A percentile compares a stretch with the other conserved stretches of the same genome.
These are phyloP conservation scores for Teinopalpus imperialis DNA, from an alignment of 2,888 invertebrate species.

Conservation along the genomic window DNA sequence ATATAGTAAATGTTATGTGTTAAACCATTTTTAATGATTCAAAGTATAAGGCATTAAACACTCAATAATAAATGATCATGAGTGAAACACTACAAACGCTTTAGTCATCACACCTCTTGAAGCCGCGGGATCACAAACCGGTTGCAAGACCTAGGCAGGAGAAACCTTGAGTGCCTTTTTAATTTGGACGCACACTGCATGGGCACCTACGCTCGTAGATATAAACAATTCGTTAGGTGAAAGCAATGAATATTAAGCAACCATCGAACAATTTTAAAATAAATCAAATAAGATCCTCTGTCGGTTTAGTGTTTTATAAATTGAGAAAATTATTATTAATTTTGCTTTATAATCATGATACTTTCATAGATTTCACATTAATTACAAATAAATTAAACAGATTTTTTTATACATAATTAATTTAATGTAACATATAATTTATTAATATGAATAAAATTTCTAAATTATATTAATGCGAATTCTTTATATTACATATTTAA, in stretches of 20 bases:
- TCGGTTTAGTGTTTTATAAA: not conserved
- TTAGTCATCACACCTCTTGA: constrained; percentile 67
- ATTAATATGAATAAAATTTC: no score
- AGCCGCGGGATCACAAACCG: constrained; percentile 62
- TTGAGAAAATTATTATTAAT: not conserved
- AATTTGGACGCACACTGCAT: constrained; percentile 57
- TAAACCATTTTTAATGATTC: constrained; percentile 32
- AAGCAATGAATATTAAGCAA: constrained; percentile 77
- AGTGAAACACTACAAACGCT: constrained; percentile 51
- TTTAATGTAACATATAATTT: no score
- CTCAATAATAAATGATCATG: constrained; percentile 4
- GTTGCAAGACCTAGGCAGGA: constrained; percentile 34
- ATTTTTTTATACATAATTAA: no score
- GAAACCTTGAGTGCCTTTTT: constrained; percentile 43
- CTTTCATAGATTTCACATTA: not conserved
- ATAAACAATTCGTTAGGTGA: constrained; percentile 72
- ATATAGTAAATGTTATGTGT: no score
- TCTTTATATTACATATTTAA: no score
- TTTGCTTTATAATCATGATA: not conserved
- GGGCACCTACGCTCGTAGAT: constrained; percentile 60
- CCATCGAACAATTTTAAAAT: constrained; percentile 67
- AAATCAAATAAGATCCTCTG: constrained; percentile 2
- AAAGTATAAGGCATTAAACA: constrained; percentile 33
- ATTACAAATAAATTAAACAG: no score
- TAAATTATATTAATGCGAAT: no score